phyloP scores from a whole-genome alignment of 2,888 invertebrate species.

The Julus scandinavius region DNA sequence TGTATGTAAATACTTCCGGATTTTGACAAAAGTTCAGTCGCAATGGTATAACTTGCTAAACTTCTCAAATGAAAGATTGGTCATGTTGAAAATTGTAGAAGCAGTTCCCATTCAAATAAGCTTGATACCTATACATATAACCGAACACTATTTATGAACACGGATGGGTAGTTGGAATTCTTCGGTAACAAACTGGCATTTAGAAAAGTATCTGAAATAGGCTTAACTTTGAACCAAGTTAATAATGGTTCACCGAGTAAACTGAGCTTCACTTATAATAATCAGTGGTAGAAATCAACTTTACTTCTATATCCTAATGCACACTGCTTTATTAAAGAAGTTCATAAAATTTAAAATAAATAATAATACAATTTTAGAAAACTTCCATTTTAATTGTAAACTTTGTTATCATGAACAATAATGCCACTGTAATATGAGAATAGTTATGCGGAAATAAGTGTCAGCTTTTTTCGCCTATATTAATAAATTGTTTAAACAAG shows the following conservation, averaged over 20 bases:
- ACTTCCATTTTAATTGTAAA: too few species aligned
- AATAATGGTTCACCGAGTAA: neutral
- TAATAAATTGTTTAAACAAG: too few species aligned
- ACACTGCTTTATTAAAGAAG: too few species aligned
- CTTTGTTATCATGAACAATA: too few species aligned
- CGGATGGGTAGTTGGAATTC: neutral
- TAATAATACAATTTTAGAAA: too few species aligned
- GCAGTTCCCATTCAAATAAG: neutral
- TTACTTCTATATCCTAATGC: too few species aligned
- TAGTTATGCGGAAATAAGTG: too few species aligned
- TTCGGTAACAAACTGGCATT: neutral
- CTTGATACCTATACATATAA: neutral
- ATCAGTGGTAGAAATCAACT: too few species aligned
- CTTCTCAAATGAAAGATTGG: neutral
- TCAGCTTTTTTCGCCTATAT: too few species aligned
- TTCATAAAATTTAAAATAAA: too few species aligned
- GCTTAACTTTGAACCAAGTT: neutral
- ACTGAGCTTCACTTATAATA: too few species aligned
- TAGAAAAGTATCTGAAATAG: neutral
- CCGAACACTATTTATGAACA: neutral
- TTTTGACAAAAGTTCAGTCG: neutral
- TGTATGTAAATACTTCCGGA: neutral
- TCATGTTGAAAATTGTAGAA: neutral
- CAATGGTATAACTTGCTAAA: neutral
- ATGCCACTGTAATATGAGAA: too few species aligned